Evolutionary conservation across 2,888 invertebrate species (phyloP).

Genomic region (Nephrotoma appendiculata): DNA sequence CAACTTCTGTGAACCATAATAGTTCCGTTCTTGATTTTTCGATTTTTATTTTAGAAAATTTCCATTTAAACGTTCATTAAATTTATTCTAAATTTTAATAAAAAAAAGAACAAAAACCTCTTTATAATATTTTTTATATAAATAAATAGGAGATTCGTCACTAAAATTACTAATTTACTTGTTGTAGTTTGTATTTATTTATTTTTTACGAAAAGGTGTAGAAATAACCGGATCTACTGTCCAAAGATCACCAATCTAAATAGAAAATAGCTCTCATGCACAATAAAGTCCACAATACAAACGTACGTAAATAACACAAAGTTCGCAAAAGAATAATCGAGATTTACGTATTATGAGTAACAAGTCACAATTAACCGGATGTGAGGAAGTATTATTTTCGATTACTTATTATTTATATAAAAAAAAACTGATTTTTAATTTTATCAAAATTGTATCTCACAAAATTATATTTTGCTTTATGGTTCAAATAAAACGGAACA

Average conservation of each 20-base stretch:
- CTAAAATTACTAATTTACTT: not conserved
- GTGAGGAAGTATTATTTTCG: constrained; percentile 1
- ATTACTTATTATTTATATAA: not conserved
- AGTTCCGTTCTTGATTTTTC: not conserved
- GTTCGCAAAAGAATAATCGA: constrained; percentile 1
- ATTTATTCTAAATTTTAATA: not conserved
- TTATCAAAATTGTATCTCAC: not conserved
- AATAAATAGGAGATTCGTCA: constrained; percentile 2
- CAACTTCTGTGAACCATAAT: not conserved
- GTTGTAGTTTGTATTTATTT: not conserved
- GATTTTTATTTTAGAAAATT: not conserved
- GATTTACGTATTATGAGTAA: not conserved
- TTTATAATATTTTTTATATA: not conserved
- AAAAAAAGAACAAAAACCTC: constrained; percentile 3
- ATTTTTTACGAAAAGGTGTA: constrained; percentile 16
- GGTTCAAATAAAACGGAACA: not conserved
- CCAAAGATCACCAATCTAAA: constrained; percentile 22
- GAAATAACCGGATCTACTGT: constrained; percentile 33
- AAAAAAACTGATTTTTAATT: not conserved
- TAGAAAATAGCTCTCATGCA: not conserved
- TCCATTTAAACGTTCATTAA: constrained; percentile 2
- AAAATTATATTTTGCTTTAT: not conserved
- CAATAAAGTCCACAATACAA: not conserved
- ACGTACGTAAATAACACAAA: not conserved
- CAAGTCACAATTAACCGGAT: constrained; percentile 4